These are phyloP conservation scores for Dromococcyx pavoninus DNA, from an alignment of 2,797 vertebrate species.

Conservation along the genomic window DNA sequence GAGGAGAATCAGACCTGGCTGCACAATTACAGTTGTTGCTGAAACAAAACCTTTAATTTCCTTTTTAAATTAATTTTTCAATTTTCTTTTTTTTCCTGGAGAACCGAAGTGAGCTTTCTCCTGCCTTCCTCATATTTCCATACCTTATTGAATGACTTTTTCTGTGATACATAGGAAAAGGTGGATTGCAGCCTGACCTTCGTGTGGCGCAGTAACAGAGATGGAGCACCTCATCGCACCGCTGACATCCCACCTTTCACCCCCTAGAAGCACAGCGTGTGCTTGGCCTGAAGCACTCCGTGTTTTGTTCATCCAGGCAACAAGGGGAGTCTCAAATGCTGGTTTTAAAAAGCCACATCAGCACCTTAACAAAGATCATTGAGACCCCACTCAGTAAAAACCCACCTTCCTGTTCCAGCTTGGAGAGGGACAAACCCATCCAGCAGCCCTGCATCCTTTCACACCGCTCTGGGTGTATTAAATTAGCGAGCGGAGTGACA, in stretches of 20 bases:
- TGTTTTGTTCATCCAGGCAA: accelerated
- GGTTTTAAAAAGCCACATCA: not conserved
- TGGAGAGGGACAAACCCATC: not conserved
- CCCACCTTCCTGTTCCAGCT: not conserved
- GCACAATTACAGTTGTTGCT: not conserved
- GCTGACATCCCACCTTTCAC: accelerated
- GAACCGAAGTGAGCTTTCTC: not conserved
- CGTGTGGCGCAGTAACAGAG: not conserved
- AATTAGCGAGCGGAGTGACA: constrained; percentile 38
- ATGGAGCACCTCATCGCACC: accelerated
- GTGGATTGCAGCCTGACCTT: not conserved
- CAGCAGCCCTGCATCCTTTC: not conserved
- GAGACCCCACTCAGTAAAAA: not conserved
- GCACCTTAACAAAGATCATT: not conserved
- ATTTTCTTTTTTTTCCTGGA: not conserved
- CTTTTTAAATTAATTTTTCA: not conserved
- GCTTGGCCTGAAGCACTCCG: accelerated
- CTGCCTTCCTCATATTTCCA: not conserved
- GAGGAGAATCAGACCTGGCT: not conserved
- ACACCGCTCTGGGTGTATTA: not conserved
- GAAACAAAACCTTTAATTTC: not conserved
- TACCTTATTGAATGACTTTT: not conserved
- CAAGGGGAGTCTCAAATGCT: accelerated
- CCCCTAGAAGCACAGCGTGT: accelerated
- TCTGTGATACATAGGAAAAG: not conserved